phyloP scores from a whole-genome alignment of 2,113 vertebrate genomes.

The Lates calcarifer region DNA sequence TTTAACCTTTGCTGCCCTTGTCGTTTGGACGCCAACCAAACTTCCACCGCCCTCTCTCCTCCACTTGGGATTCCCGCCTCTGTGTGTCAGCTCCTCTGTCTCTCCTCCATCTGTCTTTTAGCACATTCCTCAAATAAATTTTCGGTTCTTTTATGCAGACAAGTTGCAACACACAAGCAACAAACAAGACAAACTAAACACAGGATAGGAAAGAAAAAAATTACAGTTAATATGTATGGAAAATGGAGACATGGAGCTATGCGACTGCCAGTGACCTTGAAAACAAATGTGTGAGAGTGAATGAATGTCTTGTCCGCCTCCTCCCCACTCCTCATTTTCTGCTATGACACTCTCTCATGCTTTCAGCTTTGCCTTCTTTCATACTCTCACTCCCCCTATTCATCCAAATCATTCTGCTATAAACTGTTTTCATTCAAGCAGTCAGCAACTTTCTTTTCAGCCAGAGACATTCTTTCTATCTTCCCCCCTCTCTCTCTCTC shows the following conservation, averaged over 20 bases:
- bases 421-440: conserved; percentile 35
- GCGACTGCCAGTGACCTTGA: conserved; percentile 39
- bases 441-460: conserved; percentile 31
- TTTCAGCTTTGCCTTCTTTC: conserved; percentile 16
- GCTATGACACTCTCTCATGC: background rate
- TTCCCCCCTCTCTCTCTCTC: background rate
- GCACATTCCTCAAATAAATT: background rate
- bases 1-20: conserved; percentile 59
- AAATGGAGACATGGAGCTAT: background rate
- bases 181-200: background rate
- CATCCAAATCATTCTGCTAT: conserved; percentile 23
- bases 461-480: background rate
- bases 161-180: background rate
- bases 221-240: no score
- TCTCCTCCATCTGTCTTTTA: conserved; percentile 43
- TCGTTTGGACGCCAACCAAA: conserved; percentile 65
- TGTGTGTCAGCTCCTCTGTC: conserved; percentile 25
- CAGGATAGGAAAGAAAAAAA: background rate
- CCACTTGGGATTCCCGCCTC: conserved; percentile 23
- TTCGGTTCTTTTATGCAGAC: background rate
- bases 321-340: conserved; percentile 17
- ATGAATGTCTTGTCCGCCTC: background rate
- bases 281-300: conserved; percentile 16
- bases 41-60: conserved; percentile 26
- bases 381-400: conserved; percentile 19